Conservation (phyloP, 2,797 vertebrate species). For the Crenichthys baileyi region DNA sequence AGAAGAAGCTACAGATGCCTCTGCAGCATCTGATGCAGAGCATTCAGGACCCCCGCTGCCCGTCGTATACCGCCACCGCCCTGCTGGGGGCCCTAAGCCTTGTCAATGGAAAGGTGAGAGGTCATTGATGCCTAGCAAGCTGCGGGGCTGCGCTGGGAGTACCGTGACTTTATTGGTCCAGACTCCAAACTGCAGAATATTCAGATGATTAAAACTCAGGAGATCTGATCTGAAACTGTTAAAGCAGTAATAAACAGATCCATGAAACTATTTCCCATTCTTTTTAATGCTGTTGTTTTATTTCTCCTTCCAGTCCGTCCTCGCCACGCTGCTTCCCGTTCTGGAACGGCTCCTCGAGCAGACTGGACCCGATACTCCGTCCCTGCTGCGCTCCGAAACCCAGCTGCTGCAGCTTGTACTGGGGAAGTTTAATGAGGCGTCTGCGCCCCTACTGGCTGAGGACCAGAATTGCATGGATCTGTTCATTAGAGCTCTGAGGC, state of each 20-base stretch:
- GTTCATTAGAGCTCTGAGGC: slow-evolving; percentile 85
- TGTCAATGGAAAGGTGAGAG: slow-evolving; percentile 85
- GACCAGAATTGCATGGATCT: slow-evolving; percentile 85
- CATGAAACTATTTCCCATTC: too few relatives aligned
- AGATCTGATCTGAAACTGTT: too few relatives aligned
- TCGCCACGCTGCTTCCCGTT: slow-evolving; percentile 83
- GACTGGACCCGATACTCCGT: slow-evolving; percentile 70
- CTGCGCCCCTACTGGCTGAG: slow-evolving; percentile 84
- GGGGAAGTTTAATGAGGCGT: slow-evolving; percentile 85
- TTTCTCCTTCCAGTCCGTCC: slow-evolving; percentile 75
- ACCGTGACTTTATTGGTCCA: too few relatives aligned
- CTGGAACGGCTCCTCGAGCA: slow-evolving; percentile 86
- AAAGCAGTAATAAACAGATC: too few relatives aligned
- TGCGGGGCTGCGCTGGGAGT: too few relatives aligned
- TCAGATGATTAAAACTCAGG: too few relatives aligned
- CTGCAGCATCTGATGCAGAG: slow-evolving; percentile 82
- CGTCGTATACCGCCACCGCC: slow-evolving; percentile 84
- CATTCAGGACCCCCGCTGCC: slow-evolving; percentile 77
- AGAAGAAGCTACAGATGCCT: slow-evolving; percentile 70
- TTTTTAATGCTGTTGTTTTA: too few relatives aligned
- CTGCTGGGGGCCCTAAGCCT: slow-evolving; percentile 82
- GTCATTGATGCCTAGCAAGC: neutral
- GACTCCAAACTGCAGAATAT: neutral
- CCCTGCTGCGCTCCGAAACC: slow-evolving; percentile 83
- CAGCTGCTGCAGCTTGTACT: slow-evolving; percentile 84